Evolutionary conservation across 2,888 invertebrate species (phyloP).

Genomic region (Smittia aterrima): DNA sequence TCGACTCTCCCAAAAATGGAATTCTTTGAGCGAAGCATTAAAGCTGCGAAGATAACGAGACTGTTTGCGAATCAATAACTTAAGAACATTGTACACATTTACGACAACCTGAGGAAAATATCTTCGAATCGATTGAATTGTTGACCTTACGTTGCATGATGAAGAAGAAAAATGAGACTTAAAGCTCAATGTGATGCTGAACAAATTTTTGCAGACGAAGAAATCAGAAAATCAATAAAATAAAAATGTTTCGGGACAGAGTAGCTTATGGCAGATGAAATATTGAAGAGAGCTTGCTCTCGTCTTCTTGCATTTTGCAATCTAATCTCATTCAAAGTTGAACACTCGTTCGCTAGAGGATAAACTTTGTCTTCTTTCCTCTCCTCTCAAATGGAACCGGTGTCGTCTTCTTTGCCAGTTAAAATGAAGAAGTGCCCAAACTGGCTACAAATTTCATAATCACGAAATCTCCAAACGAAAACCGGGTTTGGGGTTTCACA

Average conservation of each 20-base stretch:
- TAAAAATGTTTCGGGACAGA: not conserved
- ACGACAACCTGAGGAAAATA: not conserved
- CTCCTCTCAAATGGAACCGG: no score
- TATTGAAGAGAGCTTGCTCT: no score
- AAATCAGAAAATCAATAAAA: not conserved
- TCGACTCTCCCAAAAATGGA: not conserved
- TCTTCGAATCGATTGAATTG: slow-evolving; percentile 19
- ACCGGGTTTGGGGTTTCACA: no score
- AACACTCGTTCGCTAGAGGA: no score
- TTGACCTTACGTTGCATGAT: slow-evolving; percentile 23
- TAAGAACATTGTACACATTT: slow-evolving; percentile 14
- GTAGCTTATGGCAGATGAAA: no score
- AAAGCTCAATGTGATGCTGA: not conserved
- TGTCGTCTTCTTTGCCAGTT: no score
- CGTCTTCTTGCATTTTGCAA: no score
- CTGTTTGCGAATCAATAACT: slow-evolving; percentile 27
- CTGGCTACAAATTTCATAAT: no score
- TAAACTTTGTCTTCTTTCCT: no score
- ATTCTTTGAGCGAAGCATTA: not conserved
- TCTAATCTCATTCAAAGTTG: no score
- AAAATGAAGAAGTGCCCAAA: no score
- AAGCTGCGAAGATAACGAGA: not conserved
- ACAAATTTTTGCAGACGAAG: not conserved
- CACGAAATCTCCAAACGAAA: no score
- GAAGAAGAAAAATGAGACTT: not conserved